These are phyloP conservation scores for Oxytorus armatus DNA, from an alignment of 2,888 invertebrate species.

Conservation along the genomic window DNA sequence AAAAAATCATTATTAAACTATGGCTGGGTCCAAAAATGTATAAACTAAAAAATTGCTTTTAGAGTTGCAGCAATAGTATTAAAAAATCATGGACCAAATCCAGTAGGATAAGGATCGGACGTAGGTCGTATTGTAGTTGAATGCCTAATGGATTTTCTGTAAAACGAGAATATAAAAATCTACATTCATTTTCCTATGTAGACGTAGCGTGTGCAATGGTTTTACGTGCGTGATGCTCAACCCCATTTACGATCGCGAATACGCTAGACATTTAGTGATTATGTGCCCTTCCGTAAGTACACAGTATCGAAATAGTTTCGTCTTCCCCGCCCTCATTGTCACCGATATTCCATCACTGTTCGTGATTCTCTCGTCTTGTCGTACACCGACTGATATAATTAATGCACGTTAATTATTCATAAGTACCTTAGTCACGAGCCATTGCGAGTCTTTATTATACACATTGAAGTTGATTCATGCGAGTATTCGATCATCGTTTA, in stretches of 20 bases:
- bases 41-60: no score
- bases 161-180: not conserved
- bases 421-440: slow-evolving; percentile 1
- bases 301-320: slow-evolving; percentile 1
- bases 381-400: slow-evolving; percentile 21
- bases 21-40: no score
- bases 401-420: slow-evolving; percentile 48
- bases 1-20: no score
- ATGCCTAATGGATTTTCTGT: slow-evolving; percentile 6
- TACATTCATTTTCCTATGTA: not conserved
- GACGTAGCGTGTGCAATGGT: slow-evolving; percentile 27
- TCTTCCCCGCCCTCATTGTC: slow-evolving; percentile 5
- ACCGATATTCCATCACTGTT: slow-evolving; percentile 31
- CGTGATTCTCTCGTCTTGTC: slow-evolving; percentile 26
- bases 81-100: no score
- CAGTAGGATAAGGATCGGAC: not conserved
- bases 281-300: slow-evolving; percentile 34
- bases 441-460: not conserved
- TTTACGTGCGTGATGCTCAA: slow-evolving; percentile 42
- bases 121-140: not conserved
- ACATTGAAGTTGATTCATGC: not conserved
- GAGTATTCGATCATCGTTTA: no score
- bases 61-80: no score
- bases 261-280: slow-evolving; percentile 45
- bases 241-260: slow-evolving; percentile 25